Evolutionary conservation across 2,113 vertebrate species (phyloP).

Genomic region (Pithys albifrons): DNA sequence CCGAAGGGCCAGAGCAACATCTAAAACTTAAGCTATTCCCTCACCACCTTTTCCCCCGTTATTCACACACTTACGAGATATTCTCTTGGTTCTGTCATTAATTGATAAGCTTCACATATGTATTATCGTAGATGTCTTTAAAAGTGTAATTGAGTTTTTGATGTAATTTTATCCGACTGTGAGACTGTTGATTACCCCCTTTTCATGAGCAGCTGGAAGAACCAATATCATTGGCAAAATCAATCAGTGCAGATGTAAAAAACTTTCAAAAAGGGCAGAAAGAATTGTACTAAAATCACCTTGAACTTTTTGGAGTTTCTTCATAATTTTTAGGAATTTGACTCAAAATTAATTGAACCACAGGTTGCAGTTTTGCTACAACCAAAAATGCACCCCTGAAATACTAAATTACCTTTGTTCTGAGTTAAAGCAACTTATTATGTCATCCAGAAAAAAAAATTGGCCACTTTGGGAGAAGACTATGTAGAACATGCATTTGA

Average conservation of each 20-base stretch:
- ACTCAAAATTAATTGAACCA: not conserved
- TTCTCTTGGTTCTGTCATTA: not conserved
- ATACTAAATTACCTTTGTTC: not conserved
- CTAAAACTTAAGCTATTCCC: not conserved
- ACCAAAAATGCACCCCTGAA: not conserved
- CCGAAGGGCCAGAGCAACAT: not conserved
- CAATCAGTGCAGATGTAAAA: not conserved
- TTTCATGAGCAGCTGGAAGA: not conserved
- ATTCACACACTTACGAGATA: not conserved
- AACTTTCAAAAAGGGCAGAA: not conserved
- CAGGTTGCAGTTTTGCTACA: not conserved
- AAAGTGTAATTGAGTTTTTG: not conserved
- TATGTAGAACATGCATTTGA: not conserved
- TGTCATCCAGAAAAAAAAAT: not conserved
- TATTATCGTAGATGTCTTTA: not conserved
- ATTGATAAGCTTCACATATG: not conserved
- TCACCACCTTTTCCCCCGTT: accelerated
- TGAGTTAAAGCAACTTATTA: not conserved
- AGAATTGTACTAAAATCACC: not conserved
- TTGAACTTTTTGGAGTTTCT: not conserved
- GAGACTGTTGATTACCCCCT: not conserved
- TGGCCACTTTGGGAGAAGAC: not conserved
- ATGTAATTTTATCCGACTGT: not conserved
- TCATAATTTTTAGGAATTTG: not conserved
- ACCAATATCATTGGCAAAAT: not conserved